Evolutionary conservation across 1,140 invertebrate genomes (phyloP).

Genomic region (Cataglyphis hispanica): DNA sequence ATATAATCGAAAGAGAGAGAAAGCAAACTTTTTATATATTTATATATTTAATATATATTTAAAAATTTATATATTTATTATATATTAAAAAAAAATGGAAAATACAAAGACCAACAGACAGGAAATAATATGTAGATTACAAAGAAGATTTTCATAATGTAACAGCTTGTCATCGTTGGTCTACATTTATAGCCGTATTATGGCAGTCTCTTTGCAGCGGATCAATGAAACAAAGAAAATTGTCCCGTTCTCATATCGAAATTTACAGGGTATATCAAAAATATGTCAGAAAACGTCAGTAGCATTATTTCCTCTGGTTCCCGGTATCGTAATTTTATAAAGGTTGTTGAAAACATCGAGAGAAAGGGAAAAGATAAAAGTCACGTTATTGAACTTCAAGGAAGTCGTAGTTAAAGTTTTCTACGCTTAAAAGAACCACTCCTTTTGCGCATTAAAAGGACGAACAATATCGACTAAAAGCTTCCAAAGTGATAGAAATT

Average conservation of each 20-base stretch:
- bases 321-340: slow-evolving; percentile 5
- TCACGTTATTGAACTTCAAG: slow-evolving; percentile 17
- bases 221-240: slow-evolving; percentile 35
- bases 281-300: slow-evolving; percentile 2
- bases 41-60: too few species aligned
- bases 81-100: not conserved
- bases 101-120: not conserved
- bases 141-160: not conserved
- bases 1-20: not conserved
- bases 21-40: not conserved
- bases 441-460: too few species aligned
- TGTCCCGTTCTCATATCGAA: slow-evolving; percentile 6
- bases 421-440: too few species aligned
- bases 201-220: not conserved
- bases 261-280: slow-evolving; percentile 2
- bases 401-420: not conserved
- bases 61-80: too few species aligned
- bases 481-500: too few species aligned
- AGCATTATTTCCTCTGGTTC: slow-evolving; percentile 18
- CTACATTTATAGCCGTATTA: not conserved
- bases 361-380: slow-evolving; percentile 19
- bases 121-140: not conserved
- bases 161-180: slow-evolving; percentile 15
- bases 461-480: too few species aligned
- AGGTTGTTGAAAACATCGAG: slow-evolving; percentile 2